Percentiles rank a stretch among this genome's conserved stretches.
Conservation (phyloP, 37 sponge, comb jelly and placozoan species). For the Spongilla lacustris region DNA sequence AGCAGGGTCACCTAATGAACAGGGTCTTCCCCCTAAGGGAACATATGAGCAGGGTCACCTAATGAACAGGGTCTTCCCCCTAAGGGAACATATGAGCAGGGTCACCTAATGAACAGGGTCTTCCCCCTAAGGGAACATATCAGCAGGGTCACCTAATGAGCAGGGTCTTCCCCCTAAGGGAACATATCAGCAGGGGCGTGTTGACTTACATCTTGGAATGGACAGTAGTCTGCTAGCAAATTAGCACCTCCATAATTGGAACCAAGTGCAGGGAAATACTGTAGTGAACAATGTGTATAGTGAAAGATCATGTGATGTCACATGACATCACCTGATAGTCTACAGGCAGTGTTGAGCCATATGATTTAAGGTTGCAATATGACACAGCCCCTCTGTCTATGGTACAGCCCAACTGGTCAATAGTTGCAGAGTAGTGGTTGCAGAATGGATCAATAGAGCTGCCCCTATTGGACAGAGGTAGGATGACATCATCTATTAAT, state of each 20-base stretch:
- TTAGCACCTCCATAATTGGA: conserved; percentile 45
- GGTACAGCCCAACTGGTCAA: conserved; percentile 31
- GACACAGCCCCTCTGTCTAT: conserved; percentile 39
- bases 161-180: neutral
- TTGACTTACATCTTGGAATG: conserved; percentile 51
- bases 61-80: too few species aligned
- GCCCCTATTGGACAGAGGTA: neutral
- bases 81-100: too few species aligned
- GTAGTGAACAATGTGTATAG: neutral
- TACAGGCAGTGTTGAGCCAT: neutral
- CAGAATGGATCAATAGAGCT: conserved; percentile 45
- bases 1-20: too few species aligned
- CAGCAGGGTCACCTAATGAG: too few species aligned
- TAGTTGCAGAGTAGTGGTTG: neutral
- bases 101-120: too few species aligned
- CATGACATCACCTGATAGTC: conserved; percentile 36
- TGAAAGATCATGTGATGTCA: neutral
- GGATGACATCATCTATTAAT: neutral
- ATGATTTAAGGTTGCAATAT: conserved; percentile 21
- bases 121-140: too few species aligned
- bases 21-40: too few species aligned
- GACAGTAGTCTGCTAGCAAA: conserved; percentile 70
- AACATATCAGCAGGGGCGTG: neutral
- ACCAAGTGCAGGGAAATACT: conserved; percentile 52
- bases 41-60: too few species aligned